phyloP scores from a whole-genome alignment of 2,888 invertebrate genomes.

The Lithosia quadra region DNA sequence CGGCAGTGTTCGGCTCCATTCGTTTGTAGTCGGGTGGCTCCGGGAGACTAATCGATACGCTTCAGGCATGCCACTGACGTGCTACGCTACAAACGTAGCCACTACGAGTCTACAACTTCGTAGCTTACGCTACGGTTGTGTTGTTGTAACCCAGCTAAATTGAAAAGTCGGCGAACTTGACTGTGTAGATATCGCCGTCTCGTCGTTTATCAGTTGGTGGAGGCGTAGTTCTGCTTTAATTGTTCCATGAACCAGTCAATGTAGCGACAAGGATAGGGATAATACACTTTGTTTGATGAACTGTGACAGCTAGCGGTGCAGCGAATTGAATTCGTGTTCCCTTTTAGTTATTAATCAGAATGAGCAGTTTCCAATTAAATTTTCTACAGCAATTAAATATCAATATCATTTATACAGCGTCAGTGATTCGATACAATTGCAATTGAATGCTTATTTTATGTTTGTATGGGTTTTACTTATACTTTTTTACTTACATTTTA shows the following conservation, averaged over 20 bases:
- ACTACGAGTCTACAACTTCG: slow-evolving; percentile 74
- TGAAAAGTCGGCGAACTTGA: slow-evolving; percentile 67
- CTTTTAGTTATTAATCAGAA: slow-evolving; percentile 36
- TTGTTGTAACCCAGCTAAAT: slow-evolving; percentile 60
- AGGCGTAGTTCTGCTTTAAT: slow-evolving; percentile 54
- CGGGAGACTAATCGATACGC: slow-evolving; percentile 80
- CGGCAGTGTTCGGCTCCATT: slow-evolving; percentile 65
- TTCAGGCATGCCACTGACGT: slow-evolving; percentile 70
- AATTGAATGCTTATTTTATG: slow-evolving; percentile 6
- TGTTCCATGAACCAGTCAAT: slow-evolving; percentile 50
- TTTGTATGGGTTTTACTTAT: background rate
- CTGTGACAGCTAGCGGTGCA: slow-evolving; percentile 50
- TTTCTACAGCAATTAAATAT: slow-evolving; percentile 28
- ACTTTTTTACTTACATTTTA: too few species aligned
- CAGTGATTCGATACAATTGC: slow-evolving; percentile 12
- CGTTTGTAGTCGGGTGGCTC: slow-evolving; percentile 67
- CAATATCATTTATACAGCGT: slow-evolving; percentile 22
- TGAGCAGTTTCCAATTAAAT: slow-evolving; percentile 47
- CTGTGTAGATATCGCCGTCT: slow-evolving; percentile 53
- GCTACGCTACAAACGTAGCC: slow-evolving; percentile 75
- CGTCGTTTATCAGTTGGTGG: slow-evolving; percentile 41
- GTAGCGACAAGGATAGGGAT: slow-evolving; percentile 43
- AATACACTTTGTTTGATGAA: slow-evolving; percentile 51
- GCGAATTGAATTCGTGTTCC: slow-evolving; percentile 51
- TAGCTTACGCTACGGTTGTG: slow-evolving; percentile 73